These are phyloP conservation scores for Nautilus pompilius DNA, from an alignment of 1,140 invertebrate genomes.

Conservation along the genomic window DNA sequence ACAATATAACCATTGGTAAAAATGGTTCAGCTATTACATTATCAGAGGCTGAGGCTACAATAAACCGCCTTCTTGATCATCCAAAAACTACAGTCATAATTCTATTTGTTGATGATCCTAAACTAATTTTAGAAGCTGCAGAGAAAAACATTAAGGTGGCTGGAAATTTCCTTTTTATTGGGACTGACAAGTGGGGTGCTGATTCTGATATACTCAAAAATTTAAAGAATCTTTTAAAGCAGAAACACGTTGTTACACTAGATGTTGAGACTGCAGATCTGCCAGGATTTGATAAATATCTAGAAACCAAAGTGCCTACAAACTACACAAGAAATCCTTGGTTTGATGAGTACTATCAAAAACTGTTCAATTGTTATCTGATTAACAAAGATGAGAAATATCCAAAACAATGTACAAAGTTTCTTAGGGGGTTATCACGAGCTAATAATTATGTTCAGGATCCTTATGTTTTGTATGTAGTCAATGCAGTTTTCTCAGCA, in stretches of 20 bases:
- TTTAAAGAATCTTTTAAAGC: slow-evolving; percentile 58
- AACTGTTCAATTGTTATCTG: slow-evolving; percentile 49
- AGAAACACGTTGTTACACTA: slow-evolving; percentile 45
- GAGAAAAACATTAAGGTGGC: slow-evolving; percentile 52
- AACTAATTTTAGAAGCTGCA: slow-evolving; percentile 62
- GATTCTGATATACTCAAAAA: slow-evolving; percentile 68
- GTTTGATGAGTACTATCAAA: slow-evolving; percentile 57
- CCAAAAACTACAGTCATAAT: slow-evolving; percentile 65
- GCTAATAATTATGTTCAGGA: slow-evolving; percentile 43
- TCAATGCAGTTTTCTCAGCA: slow-evolving; percentile 48
- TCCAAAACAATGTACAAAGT: slow-evolving; percentile 5
- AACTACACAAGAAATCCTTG: slow-evolving; percentile 54
- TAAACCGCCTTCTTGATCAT: slow-evolving; percentile 50
- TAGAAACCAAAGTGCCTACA: slow-evolving; percentile 45
- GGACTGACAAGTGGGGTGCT: slow-evolving; percentile 75
- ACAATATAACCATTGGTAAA: slow-evolving; percentile 34
- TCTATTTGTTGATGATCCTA: slow-evolving; percentile 72
- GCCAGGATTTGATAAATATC: slow-evolving; percentile 50
- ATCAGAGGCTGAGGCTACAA: slow-evolving; percentile 26
- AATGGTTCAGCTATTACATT: slow-evolving; percentile 22
- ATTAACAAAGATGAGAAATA: background rate
- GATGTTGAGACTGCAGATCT: slow-evolving; percentile 56
- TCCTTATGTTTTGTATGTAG: slow-evolving; percentile 44
- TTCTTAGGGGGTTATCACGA: slow-evolving; percentile 26
- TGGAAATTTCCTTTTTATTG: slow-evolving; percentile 66